These are phyloP conservation scores for Zygogramma bicolorata DNA, from an alignment of 2,888 invertebrate genomes.

Conservation along the genomic window DNA sequence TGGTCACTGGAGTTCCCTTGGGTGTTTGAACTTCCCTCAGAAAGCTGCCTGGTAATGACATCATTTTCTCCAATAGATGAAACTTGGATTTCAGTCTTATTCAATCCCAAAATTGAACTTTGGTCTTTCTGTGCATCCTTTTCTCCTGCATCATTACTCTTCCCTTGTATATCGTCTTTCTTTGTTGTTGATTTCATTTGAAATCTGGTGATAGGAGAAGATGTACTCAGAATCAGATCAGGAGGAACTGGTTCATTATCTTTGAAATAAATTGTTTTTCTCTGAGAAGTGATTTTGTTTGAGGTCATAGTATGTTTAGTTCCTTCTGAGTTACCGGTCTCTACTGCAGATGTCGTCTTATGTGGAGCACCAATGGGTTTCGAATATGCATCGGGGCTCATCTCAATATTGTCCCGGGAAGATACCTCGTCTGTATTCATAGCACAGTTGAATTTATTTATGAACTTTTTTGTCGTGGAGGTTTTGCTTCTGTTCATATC, in stretches of 20 bases:
- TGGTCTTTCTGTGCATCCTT: background rate
- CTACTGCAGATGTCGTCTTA: background rate
- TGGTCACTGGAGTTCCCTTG: background rate
- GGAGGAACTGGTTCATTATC: background rate
- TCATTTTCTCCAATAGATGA: background rate
- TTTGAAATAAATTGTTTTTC: background rate
- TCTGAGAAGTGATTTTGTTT: background rate
- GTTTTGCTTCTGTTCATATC: background rate
- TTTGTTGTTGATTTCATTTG: background rate
- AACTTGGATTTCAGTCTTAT: background rate
- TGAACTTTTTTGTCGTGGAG: conserved; percentile 25
- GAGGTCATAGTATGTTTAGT: background rate
- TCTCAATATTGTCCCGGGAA: background rate
- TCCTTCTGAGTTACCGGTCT: background rate
- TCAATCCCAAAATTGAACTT: too few species aligned
- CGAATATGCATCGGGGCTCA: background rate
- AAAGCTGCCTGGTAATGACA: too few species aligned
- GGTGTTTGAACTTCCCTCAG: background rate
- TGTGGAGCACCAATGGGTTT: background rate
- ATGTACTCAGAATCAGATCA: background rate
- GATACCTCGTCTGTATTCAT: background rate
- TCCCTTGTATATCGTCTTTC: background rate
- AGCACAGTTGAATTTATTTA: conserved; percentile 29
- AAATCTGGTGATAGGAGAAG: background rate
- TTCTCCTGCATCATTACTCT: background rate